A percentile compares a stretch with the other conserved stretches of the same genome.
These are phyloP conservation scores for Hypanus sabinus DNA, from an alignment of 2,113 vertebrate species.

Conservation along the genomic window DNA sequence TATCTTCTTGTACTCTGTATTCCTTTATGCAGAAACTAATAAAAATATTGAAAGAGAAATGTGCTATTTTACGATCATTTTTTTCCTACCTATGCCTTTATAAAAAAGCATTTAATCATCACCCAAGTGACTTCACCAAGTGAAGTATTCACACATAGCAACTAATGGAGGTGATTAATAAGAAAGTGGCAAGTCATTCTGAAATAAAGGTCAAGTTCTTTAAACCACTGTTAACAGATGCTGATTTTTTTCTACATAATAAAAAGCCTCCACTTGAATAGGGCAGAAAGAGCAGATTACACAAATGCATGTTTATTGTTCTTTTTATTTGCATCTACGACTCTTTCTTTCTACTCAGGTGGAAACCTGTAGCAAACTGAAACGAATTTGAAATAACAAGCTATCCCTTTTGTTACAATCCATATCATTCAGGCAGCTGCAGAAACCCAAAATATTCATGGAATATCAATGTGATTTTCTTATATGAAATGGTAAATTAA, in stretches of 20 bases:
- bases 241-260: not conserved
- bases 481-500: slow-evolving; percentile 25
- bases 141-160: not conserved
- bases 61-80: not conserved
- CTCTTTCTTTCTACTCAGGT: not conserved
- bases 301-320: not conserved
- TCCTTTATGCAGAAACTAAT: too few species aligned
- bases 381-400: not conserved
- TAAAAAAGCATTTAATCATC: not conserved
- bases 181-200: not conserved
- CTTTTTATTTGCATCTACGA: slow-evolving; percentile 2
- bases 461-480: not conserved
- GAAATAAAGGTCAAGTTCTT: not conserved
- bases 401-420: not conserved
- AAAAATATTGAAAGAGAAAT: too few species aligned
- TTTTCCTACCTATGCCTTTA: not conserved
- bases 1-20: too few species aligned
- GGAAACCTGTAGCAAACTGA: not conserved
- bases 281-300: not conserved
- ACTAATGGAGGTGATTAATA: not conserved
- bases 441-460: not conserved
- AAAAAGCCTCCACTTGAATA: not conserved
- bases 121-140: not conserved
- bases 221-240: not conserved
- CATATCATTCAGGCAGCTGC: slow-evolving; percentile 20